A percentile compares a stretch with the other conserved stretches of the same genome.
Conservation (phyloP, 2,797 vertebrate genomes). For the Anisognathus igniventris region DNA sequence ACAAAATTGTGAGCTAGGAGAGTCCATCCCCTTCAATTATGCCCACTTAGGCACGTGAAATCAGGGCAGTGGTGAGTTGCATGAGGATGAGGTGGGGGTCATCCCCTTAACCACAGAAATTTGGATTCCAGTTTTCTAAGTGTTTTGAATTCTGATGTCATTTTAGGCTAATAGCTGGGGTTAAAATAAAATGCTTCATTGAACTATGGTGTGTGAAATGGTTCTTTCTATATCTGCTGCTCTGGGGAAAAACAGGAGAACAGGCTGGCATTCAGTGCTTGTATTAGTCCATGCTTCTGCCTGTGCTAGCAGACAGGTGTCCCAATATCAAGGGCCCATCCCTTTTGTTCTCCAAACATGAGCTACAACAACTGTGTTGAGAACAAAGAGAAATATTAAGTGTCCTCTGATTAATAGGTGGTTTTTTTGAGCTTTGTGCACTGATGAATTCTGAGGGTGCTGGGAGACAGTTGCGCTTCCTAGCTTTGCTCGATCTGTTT, state of each 20-base stretch:
- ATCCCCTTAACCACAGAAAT: not conserved
- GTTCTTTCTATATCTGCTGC: not conserved
- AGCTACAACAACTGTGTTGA: not conserved
- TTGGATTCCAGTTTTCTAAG: not conserved
- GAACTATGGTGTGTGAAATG: not conserved
- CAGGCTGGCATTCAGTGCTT: not conserved
- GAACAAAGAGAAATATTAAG: not conserved
- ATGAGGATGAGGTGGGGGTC: not conserved
- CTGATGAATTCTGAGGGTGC: not conserved
- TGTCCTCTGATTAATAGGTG: not conserved
- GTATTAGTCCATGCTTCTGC: not conserved
- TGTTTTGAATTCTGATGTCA: not conserved
- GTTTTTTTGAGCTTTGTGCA: accelerated
- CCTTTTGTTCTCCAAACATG: not conserved
- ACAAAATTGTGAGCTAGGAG: not conserved
- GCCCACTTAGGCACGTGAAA: not conserved
- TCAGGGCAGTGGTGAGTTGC: not conserved
- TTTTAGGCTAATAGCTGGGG: not conserved
- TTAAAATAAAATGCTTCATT: not conserved
- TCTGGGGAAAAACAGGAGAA: not conserved
- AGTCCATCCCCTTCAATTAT: not conserved
- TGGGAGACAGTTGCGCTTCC: not conserved
- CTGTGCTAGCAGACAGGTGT: not conserved
- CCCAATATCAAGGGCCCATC: not conserved
- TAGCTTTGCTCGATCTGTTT: not conserved